phyloP scores from a whole-genome alignment of 2,888 invertebrate genomes.

The Drosophila prostipennis region DNA sequence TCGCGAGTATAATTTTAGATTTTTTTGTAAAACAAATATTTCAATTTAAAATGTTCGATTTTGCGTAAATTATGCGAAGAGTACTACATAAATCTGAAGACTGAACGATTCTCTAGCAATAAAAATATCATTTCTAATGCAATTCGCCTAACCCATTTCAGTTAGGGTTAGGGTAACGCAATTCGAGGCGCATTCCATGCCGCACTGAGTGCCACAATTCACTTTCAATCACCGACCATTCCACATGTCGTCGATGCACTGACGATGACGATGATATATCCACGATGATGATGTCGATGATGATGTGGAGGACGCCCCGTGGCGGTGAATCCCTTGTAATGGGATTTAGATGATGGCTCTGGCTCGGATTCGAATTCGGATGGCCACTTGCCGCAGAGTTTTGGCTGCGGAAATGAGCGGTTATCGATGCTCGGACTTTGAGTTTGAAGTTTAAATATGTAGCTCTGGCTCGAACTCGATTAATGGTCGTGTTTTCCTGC shows the following conservation, averaged over 20 bases:
- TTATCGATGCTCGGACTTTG: conserved; percentile 43
- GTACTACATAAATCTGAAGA: too few relatives aligned
- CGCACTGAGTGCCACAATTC: conserved; percentile 61
- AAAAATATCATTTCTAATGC: too few relatives aligned
- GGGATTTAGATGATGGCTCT: conserved; percentile 26
- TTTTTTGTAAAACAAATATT: too few relatives aligned
- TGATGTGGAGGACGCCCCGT: conserved; percentile 34
- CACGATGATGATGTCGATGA: not conserved
- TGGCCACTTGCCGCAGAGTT: conserved; percentile 28
- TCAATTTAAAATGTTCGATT: too few relatives aligned
- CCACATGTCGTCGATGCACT: conserved; percentile 42
- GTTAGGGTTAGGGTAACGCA: conserved; percentile 8
- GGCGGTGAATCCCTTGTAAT: conserved; percentile 47
- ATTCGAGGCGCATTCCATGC: conserved; percentile 50
- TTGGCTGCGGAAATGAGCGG: conserved; percentile 67
- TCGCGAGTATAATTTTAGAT: too few relatives aligned
- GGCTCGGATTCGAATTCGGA: not conserved
- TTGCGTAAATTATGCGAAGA: too few relatives aligned
- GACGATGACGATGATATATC: conserved; percentile 18
- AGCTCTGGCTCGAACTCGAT: conserved; percentile 47
- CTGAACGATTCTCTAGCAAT: too few relatives aligned
- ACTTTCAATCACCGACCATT: conserved; percentile 61
- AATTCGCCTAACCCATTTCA: too few relatives aligned
- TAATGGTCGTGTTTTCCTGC: conserved; percentile 44
- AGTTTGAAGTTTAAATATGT: not conserved